Evolutionary conservation across 2,797 vertebrate genomes (phyloP), one percentile per base, ranked within the genome.

Genomic region (Channa striata): DNA sequence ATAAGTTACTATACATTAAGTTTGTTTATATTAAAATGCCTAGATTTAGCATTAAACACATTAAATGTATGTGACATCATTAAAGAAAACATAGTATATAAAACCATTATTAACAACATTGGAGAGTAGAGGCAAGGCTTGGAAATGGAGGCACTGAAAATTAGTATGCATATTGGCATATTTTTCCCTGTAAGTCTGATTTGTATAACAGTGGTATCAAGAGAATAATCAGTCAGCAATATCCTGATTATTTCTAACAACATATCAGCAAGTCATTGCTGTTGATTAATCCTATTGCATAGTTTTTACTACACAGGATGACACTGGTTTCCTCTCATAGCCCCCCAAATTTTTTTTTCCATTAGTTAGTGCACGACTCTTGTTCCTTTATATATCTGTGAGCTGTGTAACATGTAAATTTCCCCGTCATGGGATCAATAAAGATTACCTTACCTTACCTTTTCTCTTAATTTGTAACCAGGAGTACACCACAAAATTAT

Each of bases 1-100:
- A 89, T 86, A 87, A 84, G 86, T 91, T 92, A 90, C 81, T 91
- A 84, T 89, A 92, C 90, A 92, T 21, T 56, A 67, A 84, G 86
- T 44, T 63, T 23, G 14, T 68, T 50, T 65, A 59, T 59, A 13
- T 58, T 48, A 39, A 78, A 52, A 75, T 48, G 12, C 12, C 21
- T 48, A 56, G 68, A 61, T 17, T 53, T 52, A 58, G 48, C 65
- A n/a, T n/a, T 60, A 72, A 59, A 60, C 9, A 70, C 52, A 53
- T 53, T 23, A 63, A 54, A 59, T 49, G 72, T 53, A 61, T 25
- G 58, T 74, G 74, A 65, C 68, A 76, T 60, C 19, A 63, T 30
- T 39, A 53, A 12, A 23, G 9, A 11, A 21, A 25, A 47, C 43
- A 80, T 49, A 69, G 40, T 58, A 83, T 46, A 77, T 2, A 30